phyloP scores from a whole-genome alignment of 1,140 invertebrate genomes.

The Uloborus diversus region DNA sequence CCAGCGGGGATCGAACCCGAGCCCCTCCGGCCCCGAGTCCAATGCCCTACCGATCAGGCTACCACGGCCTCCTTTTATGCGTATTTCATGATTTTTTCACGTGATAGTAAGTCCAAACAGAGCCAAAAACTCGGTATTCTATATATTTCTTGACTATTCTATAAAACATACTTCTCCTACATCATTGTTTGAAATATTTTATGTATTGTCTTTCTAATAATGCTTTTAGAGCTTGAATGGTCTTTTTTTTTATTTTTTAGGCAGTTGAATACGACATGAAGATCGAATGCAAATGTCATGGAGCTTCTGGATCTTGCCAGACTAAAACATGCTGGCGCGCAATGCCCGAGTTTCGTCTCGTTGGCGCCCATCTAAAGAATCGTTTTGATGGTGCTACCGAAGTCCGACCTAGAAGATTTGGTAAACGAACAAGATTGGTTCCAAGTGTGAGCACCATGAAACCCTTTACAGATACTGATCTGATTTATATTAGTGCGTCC shows the following conservation, averaged over 20 bases:
- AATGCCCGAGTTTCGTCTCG: slow-evolving; percentile 33
- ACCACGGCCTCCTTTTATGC: too few species aligned
- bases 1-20: too few species aligned
- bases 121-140: too few species aligned
- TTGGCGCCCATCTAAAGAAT: slow-evolving; percentile 63
- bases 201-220: too few species aligned
- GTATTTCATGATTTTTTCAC: too few species aligned
- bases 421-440: slow-evolving; percentile 22
- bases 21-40: too few species aligned
- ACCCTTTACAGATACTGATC: slow-evolving; percentile 66
- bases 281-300: slow-evolving; percentile 95
- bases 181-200: too few species aligned
- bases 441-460: slow-evolving; percentile 36
- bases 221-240: too few species aligned
- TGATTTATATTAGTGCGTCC: slow-evolving; percentile 83
- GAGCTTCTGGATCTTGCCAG: slow-evolving; percentile 93
- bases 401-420: slow-evolving; percentile 38
- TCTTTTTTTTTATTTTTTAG: slow-evolving; percentile 68
- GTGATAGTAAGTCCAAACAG: too few species aligned
- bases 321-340: slow-evolving; percentile 89
- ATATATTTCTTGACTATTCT: too few species aligned
- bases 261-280: slow-evolving; percentile 85
- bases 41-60: too few species aligned
- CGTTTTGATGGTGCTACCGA: slow-evolving; percentile 65
- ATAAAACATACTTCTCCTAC: too few species aligned